These are phyloP conservation scores for Clunio marinus DNA, from an alignment of 2,888 invertebrate species.

Conservation along the genomic window DNA sequence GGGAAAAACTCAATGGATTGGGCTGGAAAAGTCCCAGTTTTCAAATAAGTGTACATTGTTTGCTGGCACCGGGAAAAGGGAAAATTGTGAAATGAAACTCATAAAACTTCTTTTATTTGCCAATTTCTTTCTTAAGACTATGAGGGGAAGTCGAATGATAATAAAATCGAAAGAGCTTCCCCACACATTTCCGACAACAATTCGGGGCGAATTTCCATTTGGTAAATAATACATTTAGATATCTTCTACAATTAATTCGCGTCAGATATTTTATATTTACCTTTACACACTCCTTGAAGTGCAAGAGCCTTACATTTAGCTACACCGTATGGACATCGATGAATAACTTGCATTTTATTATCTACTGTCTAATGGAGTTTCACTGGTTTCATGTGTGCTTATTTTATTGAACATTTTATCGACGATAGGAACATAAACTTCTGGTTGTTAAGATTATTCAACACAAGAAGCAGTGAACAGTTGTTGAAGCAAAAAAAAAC, in stretches of 20 bases:
- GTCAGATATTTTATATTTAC: slow-evolving; percentile 26
- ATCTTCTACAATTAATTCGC: slow-evolving; percentile 37
- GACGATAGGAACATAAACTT: background rate
- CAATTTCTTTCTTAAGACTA: background rate
- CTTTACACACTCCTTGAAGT: no score
- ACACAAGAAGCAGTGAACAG: background rate
- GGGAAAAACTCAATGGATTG: slow-evolving; percentile 29
- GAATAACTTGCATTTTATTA: no score
- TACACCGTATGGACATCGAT: no score
- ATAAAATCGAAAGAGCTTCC: background rate
- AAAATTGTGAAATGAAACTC: slow-evolving; percentile 13
- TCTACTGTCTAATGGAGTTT: background rate
- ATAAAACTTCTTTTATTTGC: slow-evolving; percentile 19
- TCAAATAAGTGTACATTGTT: background rate
- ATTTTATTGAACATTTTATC: slow-evolving; percentile 20
- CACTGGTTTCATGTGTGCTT: slow-evolving; percentile 12
- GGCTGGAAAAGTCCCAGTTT: background rate
- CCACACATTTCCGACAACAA: background rate
- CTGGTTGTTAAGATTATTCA: background rate
- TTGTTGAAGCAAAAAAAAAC: slow-evolving; percentile 4
- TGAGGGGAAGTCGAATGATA: background rate
- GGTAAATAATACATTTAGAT: slow-evolving; percentile 20
- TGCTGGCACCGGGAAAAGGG: slow-evolving; percentile 5
- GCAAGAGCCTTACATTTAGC: no score
- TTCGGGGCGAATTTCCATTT: slow-evolving; percentile 16